A percentile compares a stretch with the other conserved stretches of the same genome.
These are phyloP conservation scores for Plecturocebus donacophilus DNA, from an alignment of 2,113 vertebrate species.

Conservation along the genomic window DNA sequence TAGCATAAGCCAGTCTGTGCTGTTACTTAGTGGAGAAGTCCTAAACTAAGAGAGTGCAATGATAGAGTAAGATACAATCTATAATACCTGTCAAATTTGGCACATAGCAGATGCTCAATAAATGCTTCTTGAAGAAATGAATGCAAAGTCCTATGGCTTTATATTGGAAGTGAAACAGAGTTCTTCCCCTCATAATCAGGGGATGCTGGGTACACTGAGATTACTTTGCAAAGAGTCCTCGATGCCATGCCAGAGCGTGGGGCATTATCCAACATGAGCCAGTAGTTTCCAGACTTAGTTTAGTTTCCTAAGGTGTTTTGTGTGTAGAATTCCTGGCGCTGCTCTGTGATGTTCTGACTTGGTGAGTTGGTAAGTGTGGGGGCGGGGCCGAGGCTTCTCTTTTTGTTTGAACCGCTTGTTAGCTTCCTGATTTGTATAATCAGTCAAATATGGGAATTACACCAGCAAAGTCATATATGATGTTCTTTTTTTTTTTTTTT, in stretches of 20 bases:
- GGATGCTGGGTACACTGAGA: not conserved
- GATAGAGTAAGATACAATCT: not conserved
- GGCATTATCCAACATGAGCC: not conserved
- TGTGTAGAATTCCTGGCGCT: not conserved
- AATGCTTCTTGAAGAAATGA: not conserved
- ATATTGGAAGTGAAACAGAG: not conserved
- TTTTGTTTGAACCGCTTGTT: not conserved
- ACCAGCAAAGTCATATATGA: not conserved
- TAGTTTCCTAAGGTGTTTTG: not conserved
- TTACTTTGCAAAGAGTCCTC: not conserved
- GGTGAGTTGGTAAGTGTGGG: not conserved
- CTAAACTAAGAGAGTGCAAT: not conserved
- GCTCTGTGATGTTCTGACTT: not conserved
- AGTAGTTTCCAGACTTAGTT: not conserved
- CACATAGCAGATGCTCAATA: not conserved
- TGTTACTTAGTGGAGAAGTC: not conserved
- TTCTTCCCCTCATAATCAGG: not conserved
- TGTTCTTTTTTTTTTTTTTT: too few species aligned
- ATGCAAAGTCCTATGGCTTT: not conserved
- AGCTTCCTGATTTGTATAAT: not conserved
- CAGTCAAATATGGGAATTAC: not conserved
- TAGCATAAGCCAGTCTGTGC: not conserved
- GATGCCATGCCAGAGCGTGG: not conserved
- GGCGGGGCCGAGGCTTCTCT: not conserved
- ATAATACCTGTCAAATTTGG: not conserved